phyloP scores from a whole-genome alignment of 2,888 invertebrate genomes.

The Orthosia cruda region DNA sequence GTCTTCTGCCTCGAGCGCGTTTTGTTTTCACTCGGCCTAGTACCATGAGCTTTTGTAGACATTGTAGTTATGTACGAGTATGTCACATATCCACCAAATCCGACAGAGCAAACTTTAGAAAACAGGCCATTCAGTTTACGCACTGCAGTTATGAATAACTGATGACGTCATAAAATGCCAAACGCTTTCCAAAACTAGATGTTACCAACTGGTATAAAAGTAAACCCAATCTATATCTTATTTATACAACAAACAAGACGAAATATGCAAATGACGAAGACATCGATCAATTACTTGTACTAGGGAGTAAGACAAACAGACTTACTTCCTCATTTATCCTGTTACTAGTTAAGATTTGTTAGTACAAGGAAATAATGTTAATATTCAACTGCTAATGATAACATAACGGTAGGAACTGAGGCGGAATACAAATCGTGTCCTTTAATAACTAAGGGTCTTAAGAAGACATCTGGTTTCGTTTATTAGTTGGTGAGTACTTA shows the following conservation, averaged over 20 bases:
- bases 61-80: neutral
- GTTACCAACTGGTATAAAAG: neutral
- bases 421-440: conserved; percentile 34
- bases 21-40: too few relatives aligned
- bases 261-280: conserved; percentile 25
- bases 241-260: neutral
- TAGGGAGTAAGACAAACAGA: conserved; percentile 16
- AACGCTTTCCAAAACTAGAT: neutral
- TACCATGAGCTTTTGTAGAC: neutral
- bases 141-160: neutral
- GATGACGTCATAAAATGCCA: neutral
- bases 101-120: neutral
- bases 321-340: conserved; percentile 1
- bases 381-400: conserved; percentile 25
- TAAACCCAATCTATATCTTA: conserved; percentile 1
- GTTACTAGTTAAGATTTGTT: conserved; percentile 8
- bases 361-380: conserved; percentile 21
- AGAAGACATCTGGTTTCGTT: neutral
- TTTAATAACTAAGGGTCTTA: conserved; percentile 9
- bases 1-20: too few relatives aligned
- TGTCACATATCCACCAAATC: neutral
- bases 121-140: neutral
- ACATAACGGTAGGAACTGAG: conserved; percentile 7
- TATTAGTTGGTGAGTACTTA: neutral
- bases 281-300: conserved; percentile 7